A percentile compares a stretch with the other conserved stretches of the same genome.
phyloP scores from a whole-genome alignment of 2,113 vertebrate species.

The Tupaia tana region DNA sequence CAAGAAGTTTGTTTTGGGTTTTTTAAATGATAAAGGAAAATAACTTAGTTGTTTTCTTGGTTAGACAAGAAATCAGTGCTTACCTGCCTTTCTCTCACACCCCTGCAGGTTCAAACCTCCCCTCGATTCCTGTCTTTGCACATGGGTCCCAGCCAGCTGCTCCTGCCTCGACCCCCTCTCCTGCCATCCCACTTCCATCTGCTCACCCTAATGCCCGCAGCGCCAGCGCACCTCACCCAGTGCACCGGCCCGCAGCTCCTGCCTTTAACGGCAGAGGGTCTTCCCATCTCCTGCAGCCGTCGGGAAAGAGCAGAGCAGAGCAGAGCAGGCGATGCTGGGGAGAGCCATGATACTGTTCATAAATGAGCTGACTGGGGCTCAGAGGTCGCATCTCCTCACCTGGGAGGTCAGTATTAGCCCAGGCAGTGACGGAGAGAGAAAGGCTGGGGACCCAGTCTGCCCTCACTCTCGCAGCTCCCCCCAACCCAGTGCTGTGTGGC shows the following conservation, averaged over 20 bases:
- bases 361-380: neutral
- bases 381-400: neutral
- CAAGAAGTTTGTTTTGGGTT: too few species aligned
- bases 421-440: rapidly evolving
- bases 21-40: neutral
- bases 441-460: neutral
- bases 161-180: neutral
- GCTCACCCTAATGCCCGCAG: too few species aligned
- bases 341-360: rapidly evolving
- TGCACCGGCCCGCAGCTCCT: rapidly evolving
- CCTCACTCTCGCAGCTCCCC: rapidly evolving
- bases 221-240: neutral
- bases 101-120: neutral
- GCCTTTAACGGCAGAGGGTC: too few species aligned
- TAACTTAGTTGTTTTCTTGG: neutral
- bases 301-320: neutral
- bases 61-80: neutral
- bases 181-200: neutral
- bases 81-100: neutral
- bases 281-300: neutral
- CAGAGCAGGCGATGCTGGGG: neutral
- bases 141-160: too few species aligned
- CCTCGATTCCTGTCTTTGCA: neutral
- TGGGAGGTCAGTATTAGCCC: too few species aligned
- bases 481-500: too few species aligned